Conservation (phyloP, 2,888 invertebrate species). For the Branchellion lobata region DNA sequence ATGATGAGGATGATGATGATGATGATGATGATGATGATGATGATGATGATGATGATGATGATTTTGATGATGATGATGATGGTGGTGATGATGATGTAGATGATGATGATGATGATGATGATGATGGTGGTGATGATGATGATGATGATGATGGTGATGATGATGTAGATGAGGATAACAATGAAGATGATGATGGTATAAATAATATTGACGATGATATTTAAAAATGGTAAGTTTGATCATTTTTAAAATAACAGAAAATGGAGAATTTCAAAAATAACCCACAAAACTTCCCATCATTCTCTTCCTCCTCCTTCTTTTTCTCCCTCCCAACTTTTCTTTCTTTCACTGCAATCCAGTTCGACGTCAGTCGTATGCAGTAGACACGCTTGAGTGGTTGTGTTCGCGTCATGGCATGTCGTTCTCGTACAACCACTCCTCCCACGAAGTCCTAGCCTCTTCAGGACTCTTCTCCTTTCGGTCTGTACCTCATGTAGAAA, state of each 20-base stretch:
- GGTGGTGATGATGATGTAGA: background rate
- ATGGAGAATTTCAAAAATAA: no score
- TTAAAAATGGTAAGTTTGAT: no score
- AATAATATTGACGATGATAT: no score
- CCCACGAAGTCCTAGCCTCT: background rate
- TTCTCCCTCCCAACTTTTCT: no score
- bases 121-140: constrained; percentile 61
- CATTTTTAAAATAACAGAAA: no score
- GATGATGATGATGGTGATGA: constrained; percentile 10
- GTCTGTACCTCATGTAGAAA: no score
- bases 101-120: constrained; percentile 16
- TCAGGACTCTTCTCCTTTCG: background rate
- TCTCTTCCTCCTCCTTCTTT: no score
- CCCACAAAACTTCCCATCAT: no score
- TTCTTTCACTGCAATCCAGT: no score
- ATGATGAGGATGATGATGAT: constrained; percentile 22
- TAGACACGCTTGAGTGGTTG: constrained; percentile 15
- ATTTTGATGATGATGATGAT: constrained; percentile 27
- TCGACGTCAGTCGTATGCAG: background rate
- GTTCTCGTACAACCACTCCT: background rate
- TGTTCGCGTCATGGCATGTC: background rate
- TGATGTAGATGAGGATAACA: no score
- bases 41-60: constrained; percentile 24
- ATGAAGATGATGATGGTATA: no score
- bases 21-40: constrained; percentile 32